These are phyloP conservation scores for Cecidostiba fungosa DNA, from an alignment of 2,888 invertebrate species.

Conservation along the genomic window DNA sequence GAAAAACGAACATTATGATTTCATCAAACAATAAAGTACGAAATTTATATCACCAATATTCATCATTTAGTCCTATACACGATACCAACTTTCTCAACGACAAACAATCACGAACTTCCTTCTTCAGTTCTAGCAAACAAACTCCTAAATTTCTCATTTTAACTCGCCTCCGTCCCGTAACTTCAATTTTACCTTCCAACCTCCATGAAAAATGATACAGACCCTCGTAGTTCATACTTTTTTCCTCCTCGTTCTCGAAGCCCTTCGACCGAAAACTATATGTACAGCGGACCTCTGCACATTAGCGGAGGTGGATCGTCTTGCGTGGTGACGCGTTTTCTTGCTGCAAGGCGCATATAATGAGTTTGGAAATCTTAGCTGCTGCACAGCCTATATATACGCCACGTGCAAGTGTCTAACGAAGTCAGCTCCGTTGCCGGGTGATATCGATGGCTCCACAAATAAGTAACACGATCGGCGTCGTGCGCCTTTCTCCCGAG, in stretches of 20 bases:
- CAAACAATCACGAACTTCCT: neutral
- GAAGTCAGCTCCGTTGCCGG: neutral
- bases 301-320: neutral
- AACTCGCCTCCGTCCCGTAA: neutral
- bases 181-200: neutral
- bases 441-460: slow-evolving; percentile 48
- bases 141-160: slow-evolving; percentile 4
- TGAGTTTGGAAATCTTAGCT: slow-evolving; percentile 53
- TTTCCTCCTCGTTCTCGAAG: slow-evolving; percentile 12
- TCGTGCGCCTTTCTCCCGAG: neutral
- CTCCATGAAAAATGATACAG: slow-evolving; percentile 39
- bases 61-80: neutral
- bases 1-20: too few species aligned
- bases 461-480: slow-evolving; percentile 51
- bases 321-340: slow-evolving; percentile 1
- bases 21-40: neutral
- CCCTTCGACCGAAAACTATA: neutral
- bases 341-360: neutral
- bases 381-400: neutral
- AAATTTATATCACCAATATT: neutral
- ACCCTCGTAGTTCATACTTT: neutral
- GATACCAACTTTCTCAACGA: neutral
- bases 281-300: neutral
- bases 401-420: neutral
- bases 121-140: neutral